Percentiles rank a stretch among this genome's conserved stretches.
These are phyloP conservation scores for Oncorhynchus clarkii DNA, from an alignment of 2,113 vertebrate species.

Conservation along the genomic window DNA sequence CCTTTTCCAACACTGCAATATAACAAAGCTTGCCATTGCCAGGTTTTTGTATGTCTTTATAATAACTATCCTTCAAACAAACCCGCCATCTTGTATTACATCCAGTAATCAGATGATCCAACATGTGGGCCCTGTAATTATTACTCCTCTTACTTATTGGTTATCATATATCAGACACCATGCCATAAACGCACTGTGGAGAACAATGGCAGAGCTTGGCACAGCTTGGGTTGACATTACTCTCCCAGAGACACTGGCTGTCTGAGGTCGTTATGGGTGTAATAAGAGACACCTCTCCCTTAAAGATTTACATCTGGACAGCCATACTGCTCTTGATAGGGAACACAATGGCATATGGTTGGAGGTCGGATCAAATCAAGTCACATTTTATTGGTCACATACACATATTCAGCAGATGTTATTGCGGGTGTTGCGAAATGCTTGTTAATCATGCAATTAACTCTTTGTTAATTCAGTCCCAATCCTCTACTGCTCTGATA, in stretches of 20 bases:
- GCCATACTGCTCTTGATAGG: constrained; percentile 46
- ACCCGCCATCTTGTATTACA: constrained; percentile 68
- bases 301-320: constrained; percentile 61
- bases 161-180: constrained; percentile 69
- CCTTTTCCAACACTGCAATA: neutral
- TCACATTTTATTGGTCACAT: no score
- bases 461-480: constrained; percentile 47
- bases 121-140: constrained; percentile 70
- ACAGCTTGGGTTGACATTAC: constrained; percentile 54
- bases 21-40: constrained; percentile 39
- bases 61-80: constrained; percentile 55
- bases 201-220: constrained; percentile 67
- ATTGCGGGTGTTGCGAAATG: no score
- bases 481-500: constrained; percentile 22
- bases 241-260: constrained; percentile 56
- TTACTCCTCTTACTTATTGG: constrained; percentile 64
- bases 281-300: constrained; percentile 65
- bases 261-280: constrained; percentile 67
- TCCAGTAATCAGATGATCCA: constrained; percentile 55
- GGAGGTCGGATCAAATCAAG: constrained; percentile 12
- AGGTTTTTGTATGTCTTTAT: constrained; percentile 50
- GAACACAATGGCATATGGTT: constrained; percentile 63
- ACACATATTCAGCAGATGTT: no score
- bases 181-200: constrained; percentile 63
- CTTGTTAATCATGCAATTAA: constrained; percentile 52